Evolutionary conservation across 2,888 invertebrate species (phyloP), one percentile per base, ranked within the genome.

Genomic region (Biston stratarius): DNA sequence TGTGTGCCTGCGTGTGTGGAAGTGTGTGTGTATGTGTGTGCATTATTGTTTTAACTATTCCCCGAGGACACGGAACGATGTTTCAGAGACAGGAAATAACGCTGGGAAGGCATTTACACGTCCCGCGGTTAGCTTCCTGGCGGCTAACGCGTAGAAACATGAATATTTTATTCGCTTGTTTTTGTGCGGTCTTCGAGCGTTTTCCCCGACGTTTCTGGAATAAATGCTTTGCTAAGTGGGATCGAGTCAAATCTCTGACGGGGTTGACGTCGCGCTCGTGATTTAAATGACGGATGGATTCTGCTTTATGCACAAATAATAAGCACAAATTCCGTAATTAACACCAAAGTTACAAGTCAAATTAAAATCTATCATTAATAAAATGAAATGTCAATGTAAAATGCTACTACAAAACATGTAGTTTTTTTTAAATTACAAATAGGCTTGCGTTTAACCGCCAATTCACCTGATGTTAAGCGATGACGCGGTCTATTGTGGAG

Each of bases 71-170:
- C 9, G 40, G 24, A 55, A 55, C 38, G 15, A 33, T 44, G 14
- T 56, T 56, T 44, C 14, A 33, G 33, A n/a, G 42, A 8, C 33
- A 40, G 44, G 56, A 56, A 56, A 56, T 56, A 10, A 56, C 44
- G n/a, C 24, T 44, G 40, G 56, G 44, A 56, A 56, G 33, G 44
- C 33, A 44, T 56, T 56, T 44, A 33, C 44, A 38, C 15, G 40
- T 56, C 44, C 44, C 56, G 33, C 1, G 24, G 56, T 15, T 40
- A 8, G 44, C 44, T 44, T 44, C 36, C 44, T 44, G 44, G 33
- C 44, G 33, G 53, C 53, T 53, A 11, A 33, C n/a, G 24, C n/a
- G 56, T n/a, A 44, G 12, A 15, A n/a, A 12, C 12, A 44, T 42
- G 33, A 56, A 44, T 56, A 56, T 44, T 56, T 24, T 8, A 56